Evolutionary conservation across 2,113 vertebrate species (phyloP).

Genomic region (Muntiacus reevesi): DNA sequence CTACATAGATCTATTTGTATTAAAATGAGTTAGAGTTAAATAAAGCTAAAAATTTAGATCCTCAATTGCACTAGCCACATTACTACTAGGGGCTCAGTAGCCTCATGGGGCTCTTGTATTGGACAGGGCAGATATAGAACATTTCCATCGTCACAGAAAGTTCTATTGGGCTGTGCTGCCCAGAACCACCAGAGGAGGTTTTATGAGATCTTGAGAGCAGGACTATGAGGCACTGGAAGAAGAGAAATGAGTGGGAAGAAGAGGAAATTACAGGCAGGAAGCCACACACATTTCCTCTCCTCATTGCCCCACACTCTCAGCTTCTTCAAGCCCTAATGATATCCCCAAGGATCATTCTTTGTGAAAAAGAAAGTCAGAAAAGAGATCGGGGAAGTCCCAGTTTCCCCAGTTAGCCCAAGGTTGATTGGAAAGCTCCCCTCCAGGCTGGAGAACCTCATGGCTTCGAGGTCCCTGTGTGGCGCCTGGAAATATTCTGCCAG

Average conservation of each 20-base stretch:
- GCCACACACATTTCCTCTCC: not conserved
- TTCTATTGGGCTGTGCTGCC: not conserved
- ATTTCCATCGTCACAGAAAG: not conserved
- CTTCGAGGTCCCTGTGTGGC: not conserved
- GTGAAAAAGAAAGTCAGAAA: not conserved
- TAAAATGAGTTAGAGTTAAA: not conserved
- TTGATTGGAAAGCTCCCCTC: not conserved
- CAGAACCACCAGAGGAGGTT: not conserved
- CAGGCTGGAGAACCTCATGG: not conserved
- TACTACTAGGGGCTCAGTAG: not conserved
- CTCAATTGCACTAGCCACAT: not conserved
- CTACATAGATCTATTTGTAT: not conserved
- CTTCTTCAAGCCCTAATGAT: not conserved
- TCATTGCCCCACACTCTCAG: not conserved
- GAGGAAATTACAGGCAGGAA: not conserved
- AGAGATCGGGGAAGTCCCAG: not conserved
- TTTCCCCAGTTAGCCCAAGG: not conserved
- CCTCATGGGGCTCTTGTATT: fast-evolving
- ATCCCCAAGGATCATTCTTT: not conserved
- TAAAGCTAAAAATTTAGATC: not conserved
- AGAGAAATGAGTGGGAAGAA: not conserved
- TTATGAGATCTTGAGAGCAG: not conserved
- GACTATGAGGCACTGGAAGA: not conserved
- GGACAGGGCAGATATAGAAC: not conserved
- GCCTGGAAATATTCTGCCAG: not conserved